Base-by-base conservation (phyloP, 2,797 vertebrate species). In the Mormyrus proboscirostris region DNA sequence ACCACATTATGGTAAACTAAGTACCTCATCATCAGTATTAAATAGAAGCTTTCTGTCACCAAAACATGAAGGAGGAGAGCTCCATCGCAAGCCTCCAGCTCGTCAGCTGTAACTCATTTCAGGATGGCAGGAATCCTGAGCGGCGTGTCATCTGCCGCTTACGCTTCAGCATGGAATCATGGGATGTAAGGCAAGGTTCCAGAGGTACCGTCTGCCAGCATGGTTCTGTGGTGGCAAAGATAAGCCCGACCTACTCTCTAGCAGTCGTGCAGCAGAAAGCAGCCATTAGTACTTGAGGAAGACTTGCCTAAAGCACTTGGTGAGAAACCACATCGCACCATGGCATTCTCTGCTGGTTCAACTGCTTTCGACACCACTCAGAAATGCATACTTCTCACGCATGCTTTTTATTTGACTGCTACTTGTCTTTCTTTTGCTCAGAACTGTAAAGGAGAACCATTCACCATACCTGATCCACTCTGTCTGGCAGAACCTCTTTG, bases 131-230 rank as follows among this genome's bases (percentile, higher is more conserved):
- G 7, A 25, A 44, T 83, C 89, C 83, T 41, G 79, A 69, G 62
- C 1, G 47, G 2, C 55, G 55, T 9, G 65, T 82, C 33, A 19
- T 87, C 51, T 14, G 50, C 44, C 47, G 47, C 89, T 76, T 41
- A 91, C 41, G 53, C 41, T 69, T 76, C 90, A 69, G 76, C 79
- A 76, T 73, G 16, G 38, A 89, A 87, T 90, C 90, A 90, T 76
- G 88, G 83, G 90, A 88, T 86, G 49, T 50, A 41, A 44, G 83
- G n/a, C 55, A 10, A 29, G 51, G 38, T 44, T 41, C 33, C 12
- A 41, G 73, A 19, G 16, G 14, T 44, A 16, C 73, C 6, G 38
- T 0, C 38, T 7, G 73, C 73, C 19, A 79, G 53, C 55, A 51
- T 12, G 33, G 47, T 51, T 25, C 16, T 47, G 49, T 29, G 53